Percentiles rank a stretch among this genome's conserved stretches.
phyloP scores from a whole-genome alignment of 2,797 vertebrate genomes.

The Chrosomus eos region DNA sequence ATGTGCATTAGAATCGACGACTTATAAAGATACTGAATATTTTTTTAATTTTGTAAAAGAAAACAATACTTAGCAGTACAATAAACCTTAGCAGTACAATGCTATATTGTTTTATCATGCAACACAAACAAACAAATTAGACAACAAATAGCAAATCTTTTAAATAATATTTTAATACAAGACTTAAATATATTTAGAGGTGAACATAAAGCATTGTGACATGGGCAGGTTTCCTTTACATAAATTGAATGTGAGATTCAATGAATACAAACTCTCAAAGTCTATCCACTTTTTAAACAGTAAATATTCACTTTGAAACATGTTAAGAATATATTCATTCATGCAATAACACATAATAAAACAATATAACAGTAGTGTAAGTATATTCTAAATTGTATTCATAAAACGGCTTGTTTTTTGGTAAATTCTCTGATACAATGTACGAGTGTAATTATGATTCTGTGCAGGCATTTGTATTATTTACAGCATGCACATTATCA shows the following conservation, averaged over 20 bases:
- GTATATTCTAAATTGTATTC: neutral
- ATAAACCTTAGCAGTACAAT: neutral
- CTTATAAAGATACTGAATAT: neutral
- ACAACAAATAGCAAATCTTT: neutral
- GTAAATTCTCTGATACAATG: neutral
- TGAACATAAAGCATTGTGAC: neutral
- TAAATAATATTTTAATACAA: conserved; percentile 20
- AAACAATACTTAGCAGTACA: neutral
- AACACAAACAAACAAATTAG: conserved; percentile 3
- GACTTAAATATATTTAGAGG: conserved; percentile 1
- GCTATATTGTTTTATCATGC: neutral
- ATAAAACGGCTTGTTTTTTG: neutral
- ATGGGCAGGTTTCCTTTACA: neutral
- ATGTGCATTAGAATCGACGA: neutral
- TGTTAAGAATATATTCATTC: conserved; percentile 1
- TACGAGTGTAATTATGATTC: neutral
- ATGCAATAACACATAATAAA: neutral
- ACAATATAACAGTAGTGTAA: conserved; percentile 13
- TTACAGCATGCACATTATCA: neutral
- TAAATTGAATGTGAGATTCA: neutral
- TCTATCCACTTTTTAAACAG: conserved; percentile 16
- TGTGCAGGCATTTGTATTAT: neutral
- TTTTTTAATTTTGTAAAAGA: neutral
- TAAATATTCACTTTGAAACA: conserved; percentile 1
- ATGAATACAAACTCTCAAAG: conserved; percentile 29